Base-by-base conservation (phyloP, 2,797 vertebrate species). In the Anguilla marmorata region DNA sequence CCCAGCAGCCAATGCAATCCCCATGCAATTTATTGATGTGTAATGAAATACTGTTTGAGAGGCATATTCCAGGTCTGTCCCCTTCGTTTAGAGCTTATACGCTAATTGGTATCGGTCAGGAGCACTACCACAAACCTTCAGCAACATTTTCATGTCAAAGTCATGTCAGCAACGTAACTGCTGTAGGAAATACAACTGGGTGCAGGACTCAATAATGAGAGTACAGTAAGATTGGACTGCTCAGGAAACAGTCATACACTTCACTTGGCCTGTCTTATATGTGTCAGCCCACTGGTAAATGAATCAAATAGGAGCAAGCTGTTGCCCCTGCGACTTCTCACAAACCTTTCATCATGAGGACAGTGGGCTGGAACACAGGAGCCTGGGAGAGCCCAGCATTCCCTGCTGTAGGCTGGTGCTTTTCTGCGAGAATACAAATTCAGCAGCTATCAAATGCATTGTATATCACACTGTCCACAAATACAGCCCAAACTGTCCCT, bases 281-380 rank as follows among this genome's bases (percentile, higher is more conserved):
- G 11, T 74, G 30, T 33, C 6, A 72, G 5, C 8, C n/a, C n/a
- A 27, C 66, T 30, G 33, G 9, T 0, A n/a, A 69, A 69, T 11
- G 6, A 9, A n/a, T 69, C 63, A 69, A 27, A 69, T 30, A 8
- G 24, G 63, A n/a, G 24, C 63, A n/a, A 1, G 5, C 63, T 8
- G 63, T 69, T 27, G 24, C 63, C 27, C 1, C n/a, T 69, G 63
- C 1, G 12, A 8, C 52, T 37, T 56, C 52, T 33, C 8, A 87
- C 95, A 93, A 87, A 98, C 98, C 97, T 89, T 94, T 96, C 45
- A 94, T 90, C 97, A 97, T 98, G 89, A 92, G 90, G 66, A 94
- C 27, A 0, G 93, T 95, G 45, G 93, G 97, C 2, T 0, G 93
- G 91, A 98, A 98, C 0, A 76, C 4, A 0, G 95, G 91, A 0